These are phyloP conservation scores for Potorous gilbertii DNA, from an alignment of 2,797 vertebrate species.

Conservation along the genomic window DNA sequence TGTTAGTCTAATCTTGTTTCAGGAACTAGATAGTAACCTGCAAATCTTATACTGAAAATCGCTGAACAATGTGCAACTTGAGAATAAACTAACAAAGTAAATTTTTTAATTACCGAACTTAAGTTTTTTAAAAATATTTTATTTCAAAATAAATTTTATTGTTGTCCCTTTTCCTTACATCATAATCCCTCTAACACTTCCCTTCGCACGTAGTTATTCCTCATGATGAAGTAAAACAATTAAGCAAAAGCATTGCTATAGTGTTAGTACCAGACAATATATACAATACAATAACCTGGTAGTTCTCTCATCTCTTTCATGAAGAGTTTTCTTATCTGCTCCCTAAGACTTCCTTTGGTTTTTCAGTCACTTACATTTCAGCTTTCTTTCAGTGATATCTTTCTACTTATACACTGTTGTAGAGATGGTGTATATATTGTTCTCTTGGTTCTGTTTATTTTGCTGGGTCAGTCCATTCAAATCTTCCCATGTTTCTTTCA, in stretches of 20 bases:
- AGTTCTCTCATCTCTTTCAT: background rate
- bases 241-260: background rate
- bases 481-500: background rate
- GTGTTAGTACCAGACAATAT: background rate
- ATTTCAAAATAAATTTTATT: background rate
- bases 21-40: background rate
- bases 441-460: background rate
- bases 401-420: background rate
- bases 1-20: background rate
- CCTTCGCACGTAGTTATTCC: background rate
- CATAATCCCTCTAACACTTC: background rate
- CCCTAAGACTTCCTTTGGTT: background rate
- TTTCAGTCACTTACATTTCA: background rate
- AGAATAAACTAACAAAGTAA: background rate
- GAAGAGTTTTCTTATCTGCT: background rate
- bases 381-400: background rate
- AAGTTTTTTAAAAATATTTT: background rate
- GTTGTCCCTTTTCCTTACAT: background rate
- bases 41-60: background rate
- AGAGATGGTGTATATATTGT: background rate
- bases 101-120: background rate
- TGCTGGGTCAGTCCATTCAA: background rate
- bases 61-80: background rate
- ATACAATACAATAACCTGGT: background rate
- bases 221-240: background rate